Conservation (phyloP, 2,888 invertebrate species). For the Pollenia labialis region DNA sequence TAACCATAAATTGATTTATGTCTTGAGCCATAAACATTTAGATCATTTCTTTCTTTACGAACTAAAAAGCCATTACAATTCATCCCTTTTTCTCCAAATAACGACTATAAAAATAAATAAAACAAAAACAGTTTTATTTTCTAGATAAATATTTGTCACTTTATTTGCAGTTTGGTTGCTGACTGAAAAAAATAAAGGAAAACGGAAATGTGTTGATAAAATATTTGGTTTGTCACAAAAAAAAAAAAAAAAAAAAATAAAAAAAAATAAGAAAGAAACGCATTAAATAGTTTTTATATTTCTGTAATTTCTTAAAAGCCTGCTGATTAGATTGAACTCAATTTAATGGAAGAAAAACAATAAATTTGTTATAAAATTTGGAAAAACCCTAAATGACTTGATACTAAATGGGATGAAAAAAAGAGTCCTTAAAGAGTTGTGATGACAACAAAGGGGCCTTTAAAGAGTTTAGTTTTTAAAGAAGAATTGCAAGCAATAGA, state of each 20-base stretch:
- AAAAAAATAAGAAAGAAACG: too few species aligned
- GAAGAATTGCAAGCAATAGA: too few species aligned
- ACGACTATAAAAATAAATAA: slow-evolving; percentile 8
- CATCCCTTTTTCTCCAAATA: slow-evolving; percentile 23
- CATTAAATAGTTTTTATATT: slow-evolving; percentile 49
- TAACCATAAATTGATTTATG: slow-evolving; percentile 71
- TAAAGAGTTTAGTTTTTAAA: too few species aligned
- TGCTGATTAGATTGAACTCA: slow-evolving; percentile 47
- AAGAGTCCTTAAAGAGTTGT: background rate
- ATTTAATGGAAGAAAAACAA: slow-evolving; percentile 35
- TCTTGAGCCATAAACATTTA: slow-evolving; percentile 46
- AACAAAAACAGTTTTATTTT: slow-evolving; percentile 21
- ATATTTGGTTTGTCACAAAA: slow-evolving; percentile 57
- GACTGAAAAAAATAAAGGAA: background rate
- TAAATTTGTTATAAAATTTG: background rate
- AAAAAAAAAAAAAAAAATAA: too few species aligned
- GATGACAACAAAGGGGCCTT: background rate
- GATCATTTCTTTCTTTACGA: slow-evolving; percentile 30
- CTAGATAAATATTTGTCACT: slow-evolving; percentile 59
- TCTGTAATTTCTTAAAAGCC: slow-evolving; percentile 18
- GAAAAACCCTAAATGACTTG: background rate
- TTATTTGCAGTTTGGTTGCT: slow-evolving; percentile 37
- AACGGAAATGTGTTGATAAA: slow-evolving; percentile 56
- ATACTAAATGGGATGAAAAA: background rate
- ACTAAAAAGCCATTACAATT: slow-evolving; percentile 20